A percentile compares a stretch with the other conserved stretches of the same genome.
phyloP scores from a whole-genome alignment of 2,113 vertebrate species.

The Empidonax alnorum region DNA sequence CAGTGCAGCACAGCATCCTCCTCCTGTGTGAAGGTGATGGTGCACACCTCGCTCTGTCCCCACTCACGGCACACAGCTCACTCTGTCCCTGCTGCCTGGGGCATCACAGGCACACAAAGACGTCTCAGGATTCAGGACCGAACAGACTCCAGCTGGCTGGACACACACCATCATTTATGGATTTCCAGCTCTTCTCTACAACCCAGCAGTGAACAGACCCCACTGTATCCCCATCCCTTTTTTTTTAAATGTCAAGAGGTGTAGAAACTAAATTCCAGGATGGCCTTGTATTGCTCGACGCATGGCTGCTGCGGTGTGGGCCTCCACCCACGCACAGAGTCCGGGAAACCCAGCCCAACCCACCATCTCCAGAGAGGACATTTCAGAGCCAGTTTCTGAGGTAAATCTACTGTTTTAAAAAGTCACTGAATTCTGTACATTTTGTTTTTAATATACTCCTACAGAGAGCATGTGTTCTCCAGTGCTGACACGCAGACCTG shows the following conservation, averaged over 20 bases:
- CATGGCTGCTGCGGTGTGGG: constrained; percentile 43
- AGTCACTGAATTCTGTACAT: constrained; percentile 73
- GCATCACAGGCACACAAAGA: neutral
- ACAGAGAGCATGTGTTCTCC: constrained; percentile 49
- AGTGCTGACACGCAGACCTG: constrained; percentile 31
- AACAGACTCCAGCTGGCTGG: neutral
- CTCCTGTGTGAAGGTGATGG: fast-evolving
- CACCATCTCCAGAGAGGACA: constrained; percentile 48
- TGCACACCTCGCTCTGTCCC: neutral
- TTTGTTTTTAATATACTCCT: constrained; percentile 58
- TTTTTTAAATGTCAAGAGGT: neutral
- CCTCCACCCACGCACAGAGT: constrained; percentile 24
- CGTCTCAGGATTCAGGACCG: neutral
- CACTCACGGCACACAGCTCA: neutral
- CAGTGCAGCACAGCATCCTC: fast-evolving
- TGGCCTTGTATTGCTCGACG: constrained; percentile 73
- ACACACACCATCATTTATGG: neutral
- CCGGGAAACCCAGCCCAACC: constrained; percentile 10
- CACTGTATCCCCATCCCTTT: neutral
- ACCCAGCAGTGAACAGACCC: neutral
- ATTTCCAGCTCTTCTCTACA: neutral
- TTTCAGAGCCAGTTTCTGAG: constrained; percentile 83
- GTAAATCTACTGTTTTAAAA: constrained; percentile 82
- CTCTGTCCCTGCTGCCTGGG: neutral
- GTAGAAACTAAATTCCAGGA: constrained; percentile 20